These are phyloP conservation scores for Tachina fera DNA, from an alignment of 2,888 invertebrate species.

Conservation along the genomic window DNA sequence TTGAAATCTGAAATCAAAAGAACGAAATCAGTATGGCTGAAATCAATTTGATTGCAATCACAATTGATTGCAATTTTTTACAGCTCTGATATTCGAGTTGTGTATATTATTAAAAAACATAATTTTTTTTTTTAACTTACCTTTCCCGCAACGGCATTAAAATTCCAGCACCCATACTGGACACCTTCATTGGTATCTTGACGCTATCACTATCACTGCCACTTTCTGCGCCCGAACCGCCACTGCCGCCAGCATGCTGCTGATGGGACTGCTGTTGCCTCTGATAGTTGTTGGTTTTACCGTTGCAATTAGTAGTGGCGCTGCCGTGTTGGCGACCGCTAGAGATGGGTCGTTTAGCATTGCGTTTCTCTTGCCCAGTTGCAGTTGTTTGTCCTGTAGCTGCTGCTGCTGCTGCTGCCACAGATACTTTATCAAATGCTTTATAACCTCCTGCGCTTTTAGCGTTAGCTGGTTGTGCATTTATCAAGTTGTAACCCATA, in stretches of 20 bases:
- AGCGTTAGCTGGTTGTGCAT: constrained; percentile 74
- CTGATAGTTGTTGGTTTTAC: constrained; percentile 64
- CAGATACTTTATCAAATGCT: constrained; percentile 70
- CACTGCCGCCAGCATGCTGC: constrained; percentile 74
- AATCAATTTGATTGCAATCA: too few species aligned
- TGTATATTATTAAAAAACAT: neutral
- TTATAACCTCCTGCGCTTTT: constrained; percentile 73
- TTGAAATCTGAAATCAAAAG: too few species aligned
- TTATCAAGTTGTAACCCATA: constrained; percentile 83
- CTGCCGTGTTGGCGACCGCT: constrained; percentile 78
- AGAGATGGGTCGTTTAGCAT: constrained; percentile 80
- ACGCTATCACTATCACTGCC: constrained; percentile 91
- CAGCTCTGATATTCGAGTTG: too few species aligned
- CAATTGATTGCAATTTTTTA: too few species aligned
- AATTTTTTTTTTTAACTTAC: too few species aligned
- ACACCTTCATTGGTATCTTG: constrained; percentile 86
- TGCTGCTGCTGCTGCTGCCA: constrained; percentile 54
- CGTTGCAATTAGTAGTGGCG: constrained; percentile 73
- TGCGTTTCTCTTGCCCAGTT: constrained; percentile 75
- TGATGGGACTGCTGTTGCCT: constrained; percentile 62
- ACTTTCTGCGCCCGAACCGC: constrained; percentile 81
- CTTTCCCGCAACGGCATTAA: constrained; percentile 85
- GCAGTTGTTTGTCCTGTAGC: constrained; percentile 59
- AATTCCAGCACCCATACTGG: constrained; percentile 79
- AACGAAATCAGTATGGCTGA: too few species aligned